Evolutionary conservation across 2,797 vertebrate species (phyloP), one percentile per base, ranked within the genome.

Genomic region (Erethizon dorsatum): DNA sequence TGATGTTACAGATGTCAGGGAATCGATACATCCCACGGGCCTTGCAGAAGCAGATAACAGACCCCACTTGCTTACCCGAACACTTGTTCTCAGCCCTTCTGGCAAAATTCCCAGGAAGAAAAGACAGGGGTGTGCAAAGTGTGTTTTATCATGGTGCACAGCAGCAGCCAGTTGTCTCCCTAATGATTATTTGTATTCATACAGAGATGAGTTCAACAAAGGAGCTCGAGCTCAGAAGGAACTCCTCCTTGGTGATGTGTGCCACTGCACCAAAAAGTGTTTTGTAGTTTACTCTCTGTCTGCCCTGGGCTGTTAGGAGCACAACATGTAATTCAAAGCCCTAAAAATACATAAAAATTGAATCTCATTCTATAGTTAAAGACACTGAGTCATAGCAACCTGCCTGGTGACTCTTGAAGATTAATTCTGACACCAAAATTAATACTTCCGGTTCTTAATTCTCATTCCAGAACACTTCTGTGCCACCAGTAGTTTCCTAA

Each of bases 31-130:
- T 73, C 0, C 1, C 90, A 85, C 2, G 73, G 97, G 18, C 90
- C 63, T 84, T 88, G 93, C 15, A 90, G 96, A 97, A 97, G 97
- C 90, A 94, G 98, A 98, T n/a, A 94, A 96, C 86, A 96, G 97
- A 97, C 96, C 96, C 96, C 94, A 86, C 89, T 97, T 96, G 95
- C 97, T 96, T 95, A 97, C 84, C 90, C 61, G 90, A 41, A 77
- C 84, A 84, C 94, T 93, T 95, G 96, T 73, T 95, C 59, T 9
- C 33, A 84, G 59, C 45, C 57, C 80, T 18, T 2, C 98, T 98
- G 98, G 98, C 98, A 98, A 91, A 90, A 84, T 98, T 98, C 98
- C 98, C 97, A 96, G 92, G 50, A 97, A 98, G 94, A 97, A 79
- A 6, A 95, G 75, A 95, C 67, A 82, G 47, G 85, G 69, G 59